These are phyloP conservation scores for Lasioglossum baleicum DNA, from an alignment of 1,140 invertebrate species.

Conservation along the genomic window DNA sequence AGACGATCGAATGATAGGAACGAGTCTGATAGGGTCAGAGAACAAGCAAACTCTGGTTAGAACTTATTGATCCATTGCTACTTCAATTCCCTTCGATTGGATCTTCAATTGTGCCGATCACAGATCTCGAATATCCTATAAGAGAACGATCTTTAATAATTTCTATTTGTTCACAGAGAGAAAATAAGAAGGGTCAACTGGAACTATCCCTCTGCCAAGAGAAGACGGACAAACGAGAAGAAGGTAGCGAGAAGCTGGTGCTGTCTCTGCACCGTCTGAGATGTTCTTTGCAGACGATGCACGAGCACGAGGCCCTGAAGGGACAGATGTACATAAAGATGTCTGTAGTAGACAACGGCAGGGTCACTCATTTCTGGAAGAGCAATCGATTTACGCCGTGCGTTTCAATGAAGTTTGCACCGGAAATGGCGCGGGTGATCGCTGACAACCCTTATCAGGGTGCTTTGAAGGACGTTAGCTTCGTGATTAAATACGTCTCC, in stretches of 20 bases:
- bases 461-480: slow-evolving; percentile 75
- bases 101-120: too few relatives aligned
- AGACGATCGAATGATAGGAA: too few relatives aligned
- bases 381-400: slow-evolving; percentile 86
- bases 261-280: slow-evolving; percentile 75
- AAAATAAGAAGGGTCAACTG: slow-evolving; percentile 84
- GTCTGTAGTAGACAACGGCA: slow-evolving; percentile 84
- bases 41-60: too few relatives aligned
- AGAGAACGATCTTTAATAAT: not conserved
- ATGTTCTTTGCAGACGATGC: slow-evolving; percentile 85
- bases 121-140: not conserved
- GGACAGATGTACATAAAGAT: slow-evolving; percentile 88
- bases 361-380: slow-evolving; percentile 87
- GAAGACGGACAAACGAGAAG: slow-evolving; percentile 83
- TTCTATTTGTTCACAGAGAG: slow-evolving; percentile 79
- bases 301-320: slow-evolving; percentile 84
- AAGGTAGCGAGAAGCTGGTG: slow-evolving; percentile 81
- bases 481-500: slow-evolving; percentile 77
- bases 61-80: too few relatives aligned
- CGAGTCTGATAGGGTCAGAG: too few relatives aligned
- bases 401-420: slow-evolving; percentile 80
- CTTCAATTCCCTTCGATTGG: too few relatives aligned
- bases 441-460: slow-evolving; percentile 78
- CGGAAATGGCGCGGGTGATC: slow-evolving; percentile 72
- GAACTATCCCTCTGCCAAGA: slow-evolving; percentile 84